phyloP scores from a whole-genome alignment of 2,113 vertebrate species.

The Anarhynchus alexandrinus region DNA sequence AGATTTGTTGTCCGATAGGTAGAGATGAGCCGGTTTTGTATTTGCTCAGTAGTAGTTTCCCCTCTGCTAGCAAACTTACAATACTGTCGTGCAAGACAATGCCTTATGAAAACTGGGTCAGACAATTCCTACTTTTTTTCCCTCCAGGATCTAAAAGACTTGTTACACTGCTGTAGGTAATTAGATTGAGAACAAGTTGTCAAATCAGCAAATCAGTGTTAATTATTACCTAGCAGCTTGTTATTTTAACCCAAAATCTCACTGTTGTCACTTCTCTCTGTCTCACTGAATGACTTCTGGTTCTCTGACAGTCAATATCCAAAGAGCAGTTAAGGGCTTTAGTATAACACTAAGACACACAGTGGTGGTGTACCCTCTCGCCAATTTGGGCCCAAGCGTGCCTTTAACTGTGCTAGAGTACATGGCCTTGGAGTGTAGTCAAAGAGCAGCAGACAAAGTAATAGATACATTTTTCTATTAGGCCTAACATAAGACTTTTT shows the following conservation, averaged over 20 bases:
- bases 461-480: not conserved
- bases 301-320: not conserved
- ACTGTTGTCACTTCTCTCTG: not conserved
- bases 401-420: not conserved
- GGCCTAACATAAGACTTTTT: not conserved
- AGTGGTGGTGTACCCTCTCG: fast-evolving
- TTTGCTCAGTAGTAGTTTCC: not conserved
- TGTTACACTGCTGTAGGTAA: not conserved
- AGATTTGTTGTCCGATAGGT: not conserved
- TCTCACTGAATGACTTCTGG: not conserved
- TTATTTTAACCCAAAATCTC: not conserved
- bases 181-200: not conserved
- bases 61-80: not conserved
- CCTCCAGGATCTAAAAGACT: not conserved
- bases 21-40: not conserved
- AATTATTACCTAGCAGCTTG: not conserved
- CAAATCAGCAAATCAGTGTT: not conserved
- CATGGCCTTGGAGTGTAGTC: fast-evolving
- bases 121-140: not conserved
- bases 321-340: not conserved
- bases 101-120: not conserved
- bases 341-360: fast-evolving
- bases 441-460: not conserved
- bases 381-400: fast-evolving
- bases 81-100: fast-evolving